These are phyloP conservation scores for Scolopax bukidnonensis DNA, from an alignment of 2,797 vertebrate species.

Conservation along the genomic window DNA sequence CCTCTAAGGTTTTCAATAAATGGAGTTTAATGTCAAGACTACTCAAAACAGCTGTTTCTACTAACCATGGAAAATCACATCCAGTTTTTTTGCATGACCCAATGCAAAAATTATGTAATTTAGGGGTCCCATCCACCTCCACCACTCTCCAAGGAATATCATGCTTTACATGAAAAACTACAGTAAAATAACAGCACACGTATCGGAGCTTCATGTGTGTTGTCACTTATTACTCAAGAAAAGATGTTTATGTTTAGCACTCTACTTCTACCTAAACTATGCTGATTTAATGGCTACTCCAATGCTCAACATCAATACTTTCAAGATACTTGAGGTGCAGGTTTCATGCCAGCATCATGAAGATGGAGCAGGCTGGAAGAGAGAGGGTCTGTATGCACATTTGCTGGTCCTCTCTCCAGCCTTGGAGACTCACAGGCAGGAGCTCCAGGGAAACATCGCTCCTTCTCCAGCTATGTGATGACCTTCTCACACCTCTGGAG, in stretches of 20 bases:
- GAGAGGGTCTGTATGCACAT: not conserved
- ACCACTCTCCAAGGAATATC: not conserved
- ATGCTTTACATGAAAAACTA: not conserved
- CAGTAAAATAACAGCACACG: not conserved
- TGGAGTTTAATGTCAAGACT: conserved; percentile 65
- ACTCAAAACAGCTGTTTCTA: conserved; percentile 66
- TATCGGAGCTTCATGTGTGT: not conserved
- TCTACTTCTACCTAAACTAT: not conserved
- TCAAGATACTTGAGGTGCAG: not conserved
- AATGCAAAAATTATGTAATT: conserved; percentile 54
- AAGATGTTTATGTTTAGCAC: not conserved
- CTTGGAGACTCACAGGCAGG: not conserved
- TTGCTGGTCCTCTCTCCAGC: not conserved
- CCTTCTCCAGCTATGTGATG: not conserved
- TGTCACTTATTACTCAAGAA: not conserved
- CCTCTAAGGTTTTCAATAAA: conserved; percentile 56
- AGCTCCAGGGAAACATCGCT: not conserved
- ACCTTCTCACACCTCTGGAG: not conserved
- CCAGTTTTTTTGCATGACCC: conserved; percentile 31
- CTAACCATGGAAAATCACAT: conserved; percentile 37
- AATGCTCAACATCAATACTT: not conserved
- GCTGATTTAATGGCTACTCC: not conserved
- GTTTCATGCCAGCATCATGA: not conserved
- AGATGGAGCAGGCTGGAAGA: not conserved
- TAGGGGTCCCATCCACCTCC: not conserved